These are phyloP conservation scores for Colaptes auratus DNA, from an alignment of 2,113 vertebrate species.

Conservation along the genomic window DNA sequence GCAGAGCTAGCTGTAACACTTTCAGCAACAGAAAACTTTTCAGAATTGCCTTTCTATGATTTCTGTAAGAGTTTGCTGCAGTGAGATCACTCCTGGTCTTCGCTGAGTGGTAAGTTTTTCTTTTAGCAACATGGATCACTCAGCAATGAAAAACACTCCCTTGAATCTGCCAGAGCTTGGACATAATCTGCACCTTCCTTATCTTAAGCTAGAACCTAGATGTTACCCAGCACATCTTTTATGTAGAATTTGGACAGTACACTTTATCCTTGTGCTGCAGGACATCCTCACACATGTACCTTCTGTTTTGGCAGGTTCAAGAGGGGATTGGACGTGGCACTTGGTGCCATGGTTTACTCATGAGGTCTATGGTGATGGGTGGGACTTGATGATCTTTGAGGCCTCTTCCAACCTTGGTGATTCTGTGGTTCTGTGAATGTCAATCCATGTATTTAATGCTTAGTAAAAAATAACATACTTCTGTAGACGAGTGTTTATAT, in stretches of 20 bases:
- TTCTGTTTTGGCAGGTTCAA: accelerated
- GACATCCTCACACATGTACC: accelerated
- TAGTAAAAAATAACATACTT: neutral
- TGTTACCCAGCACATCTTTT: neutral
- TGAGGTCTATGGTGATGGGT: no score
- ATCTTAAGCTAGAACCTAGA: neutral
- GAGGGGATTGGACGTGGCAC: no score
- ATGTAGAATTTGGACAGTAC: neutral
- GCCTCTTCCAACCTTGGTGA: no score
- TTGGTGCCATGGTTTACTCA: no score
- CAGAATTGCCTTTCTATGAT: neutral
- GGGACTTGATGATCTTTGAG: no score
- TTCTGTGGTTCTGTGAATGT: no score
- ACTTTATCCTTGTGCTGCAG: neutral
- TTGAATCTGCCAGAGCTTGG: neutral
- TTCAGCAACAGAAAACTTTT: neutral
- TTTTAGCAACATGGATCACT: neutral
- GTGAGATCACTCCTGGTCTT: neutral
- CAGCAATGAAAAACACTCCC: no score
- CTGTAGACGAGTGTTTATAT: neutral
- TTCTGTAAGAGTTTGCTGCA: neutral
- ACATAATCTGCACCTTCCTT: neutral
- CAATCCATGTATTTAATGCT: neutral
- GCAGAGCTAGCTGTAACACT: neutral
- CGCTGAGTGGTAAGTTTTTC: neutral